phyloP scores from a whole-genome alignment of 2,113 vertebrate genomes.

The Epinephelus fuscoguttatus region DNA sequence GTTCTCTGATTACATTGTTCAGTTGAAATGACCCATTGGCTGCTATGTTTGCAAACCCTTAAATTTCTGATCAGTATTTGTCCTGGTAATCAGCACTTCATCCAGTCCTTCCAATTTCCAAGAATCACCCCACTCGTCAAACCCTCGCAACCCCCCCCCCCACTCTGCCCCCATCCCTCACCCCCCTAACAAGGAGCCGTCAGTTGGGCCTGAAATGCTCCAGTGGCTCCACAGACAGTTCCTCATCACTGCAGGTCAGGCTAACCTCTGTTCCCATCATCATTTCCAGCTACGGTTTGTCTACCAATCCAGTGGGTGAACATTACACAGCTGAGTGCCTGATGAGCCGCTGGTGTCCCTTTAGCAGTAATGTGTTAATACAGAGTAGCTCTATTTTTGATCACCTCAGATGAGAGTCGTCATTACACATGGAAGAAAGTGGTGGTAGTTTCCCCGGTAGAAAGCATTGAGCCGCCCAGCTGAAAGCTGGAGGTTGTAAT shows the following conservation, averaged over 20 bases:
- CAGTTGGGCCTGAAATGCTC: conserved; percentile 38
- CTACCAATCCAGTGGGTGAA: conserved; percentile 31
- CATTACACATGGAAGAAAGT: conserved; percentile 38
- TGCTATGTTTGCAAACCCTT: neutral
- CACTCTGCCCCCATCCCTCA: conserved; percentile 13
- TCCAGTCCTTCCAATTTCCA: neutral
- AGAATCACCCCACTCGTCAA: conserved; percentile 11
- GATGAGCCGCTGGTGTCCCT: conserved; percentile 39
- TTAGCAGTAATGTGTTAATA: conserved; percentile 46
- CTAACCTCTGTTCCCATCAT: conserved; percentile 22
- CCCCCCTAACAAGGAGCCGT: conserved; percentile 45
- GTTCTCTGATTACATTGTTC: neutral
- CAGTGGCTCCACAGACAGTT: conserved; percentile 20
- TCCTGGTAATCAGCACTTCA: neutral
- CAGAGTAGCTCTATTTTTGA: conserved; percentile 50
- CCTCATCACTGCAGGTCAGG: conserved; percentile 29
- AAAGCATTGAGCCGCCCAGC: conserved; percentile 11
- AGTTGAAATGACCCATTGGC: neutral
- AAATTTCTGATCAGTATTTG: neutral
- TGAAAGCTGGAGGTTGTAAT: conserved; percentile 50
- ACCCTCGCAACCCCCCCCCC: neutral
- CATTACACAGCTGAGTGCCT: conserved; percentile 47
- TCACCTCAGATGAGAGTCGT: conserved; percentile 46
- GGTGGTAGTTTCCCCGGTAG: conserved; percentile 31
- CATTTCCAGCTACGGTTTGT: conserved; percentile 31